Percentiles rank a stretch among this genome's conserved stretches.
Conservation (phyloP, 92 coral and sea anemone genomes). For the Epizoanthus ramosus region DNA sequence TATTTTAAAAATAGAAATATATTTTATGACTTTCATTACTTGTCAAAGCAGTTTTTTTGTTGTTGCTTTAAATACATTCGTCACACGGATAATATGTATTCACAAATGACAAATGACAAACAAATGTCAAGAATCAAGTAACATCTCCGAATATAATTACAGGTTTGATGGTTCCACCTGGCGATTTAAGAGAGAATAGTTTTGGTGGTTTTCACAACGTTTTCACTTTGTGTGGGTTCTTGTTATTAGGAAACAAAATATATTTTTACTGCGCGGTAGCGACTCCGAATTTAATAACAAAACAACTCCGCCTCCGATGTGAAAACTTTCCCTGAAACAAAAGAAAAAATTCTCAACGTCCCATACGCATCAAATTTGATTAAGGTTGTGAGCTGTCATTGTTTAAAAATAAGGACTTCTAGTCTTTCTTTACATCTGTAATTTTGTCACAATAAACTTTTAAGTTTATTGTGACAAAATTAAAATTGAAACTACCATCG, state of each 20-base stretch:
- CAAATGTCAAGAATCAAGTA: background rate
- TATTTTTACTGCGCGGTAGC: background rate
- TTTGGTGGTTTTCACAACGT: background rate
- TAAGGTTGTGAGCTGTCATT: background rate
- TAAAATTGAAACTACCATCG: background rate
- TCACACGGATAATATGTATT: background rate
- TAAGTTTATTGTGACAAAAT: too few species aligned
- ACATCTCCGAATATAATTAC: background rate
- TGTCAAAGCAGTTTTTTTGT: background rate
- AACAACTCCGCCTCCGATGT: background rate
- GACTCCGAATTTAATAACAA: background rate
- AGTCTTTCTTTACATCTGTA: background rate
- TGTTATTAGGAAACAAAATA: background rate
- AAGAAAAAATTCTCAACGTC: background rate
- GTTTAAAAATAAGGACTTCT: background rate
- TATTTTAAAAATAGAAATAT: background rate
- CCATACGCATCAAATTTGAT: background rate
- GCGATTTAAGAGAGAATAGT: background rate
- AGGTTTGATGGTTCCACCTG: conserved; percentile 4
- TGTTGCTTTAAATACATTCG: background rate
- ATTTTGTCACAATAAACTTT: background rate
- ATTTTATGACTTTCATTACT: background rate
- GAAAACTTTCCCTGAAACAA: background rate
- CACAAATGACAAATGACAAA: conserved; percentile 6
- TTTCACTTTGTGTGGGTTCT: background rate